phyloP scores from a whole-genome alignment of 2,888 invertebrate species.

The Podotricha telesiphe region DNA sequence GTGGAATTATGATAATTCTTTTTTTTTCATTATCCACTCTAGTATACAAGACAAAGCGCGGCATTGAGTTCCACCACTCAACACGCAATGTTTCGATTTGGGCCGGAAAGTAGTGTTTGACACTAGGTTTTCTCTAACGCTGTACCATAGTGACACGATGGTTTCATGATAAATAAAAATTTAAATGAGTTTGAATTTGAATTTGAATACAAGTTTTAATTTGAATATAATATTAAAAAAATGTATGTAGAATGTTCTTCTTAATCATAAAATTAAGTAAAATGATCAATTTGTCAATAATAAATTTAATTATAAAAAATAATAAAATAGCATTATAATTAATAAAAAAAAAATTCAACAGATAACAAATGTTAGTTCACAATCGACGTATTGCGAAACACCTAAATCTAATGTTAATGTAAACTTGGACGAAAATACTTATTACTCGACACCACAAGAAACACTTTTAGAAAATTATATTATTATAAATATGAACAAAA shows the following conservation, averaged over 20 bases:
- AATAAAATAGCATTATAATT: too few species aligned
- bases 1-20: too few species aligned
- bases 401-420: neutral
- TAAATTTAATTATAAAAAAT: too few species aligned
- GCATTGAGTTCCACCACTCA: neutral
- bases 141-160: too few species aligned
- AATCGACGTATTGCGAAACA: constrained; percentile 37
- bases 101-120: neutral
- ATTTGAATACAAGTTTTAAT: too few species aligned
- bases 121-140: neutral
- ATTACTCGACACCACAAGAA: neutral
- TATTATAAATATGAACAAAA: constrained; percentile 5
- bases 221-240: too few species aligned
- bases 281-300: too few species aligned
- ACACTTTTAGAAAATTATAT: neutral
- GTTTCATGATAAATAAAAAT: too few species aligned
- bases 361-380: constrained; percentile 20
- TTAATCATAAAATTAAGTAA: too few species aligned
- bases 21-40: too few species aligned
- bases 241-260: too few species aligned
- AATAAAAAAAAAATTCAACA: neutral
- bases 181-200: too few species aligned
- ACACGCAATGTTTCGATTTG: neutral
- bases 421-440: neutral
- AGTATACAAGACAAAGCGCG: neutral